These are phyloP conservation scores for Siniperca undulata DNA, from an alignment of 2,797 vertebrate species.

Conservation along the genomic window DNA sequence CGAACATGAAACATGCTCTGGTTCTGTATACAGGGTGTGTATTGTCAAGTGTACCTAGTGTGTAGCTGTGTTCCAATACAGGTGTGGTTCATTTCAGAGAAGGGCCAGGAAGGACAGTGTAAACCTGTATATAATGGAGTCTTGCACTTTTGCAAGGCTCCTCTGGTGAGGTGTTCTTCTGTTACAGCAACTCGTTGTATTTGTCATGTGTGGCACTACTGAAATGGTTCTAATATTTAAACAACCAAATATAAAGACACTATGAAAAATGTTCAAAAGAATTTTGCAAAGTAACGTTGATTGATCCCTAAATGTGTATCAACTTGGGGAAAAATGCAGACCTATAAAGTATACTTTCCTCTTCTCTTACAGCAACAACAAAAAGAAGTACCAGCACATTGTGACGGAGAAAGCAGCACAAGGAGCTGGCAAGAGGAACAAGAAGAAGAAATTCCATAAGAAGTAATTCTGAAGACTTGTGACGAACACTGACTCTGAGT, in stretches of 20 bases:
- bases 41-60: not conserved
- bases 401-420: constrained; percentile 91
- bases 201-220: not conserved
- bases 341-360: not conserved
- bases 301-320: not conserved
- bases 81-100: too few relatives aligned
- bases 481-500: not conserved
- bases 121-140: too few relatives aligned
- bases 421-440: constrained; percentile 90
- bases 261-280: not conserved
- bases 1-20: not conserved
- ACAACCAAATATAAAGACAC: too few relatives aligned
- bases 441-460: constrained; percentile 91
- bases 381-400: constrained; percentile 94
- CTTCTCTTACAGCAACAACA: constrained; percentile 89
- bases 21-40: not conserved
- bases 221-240: not conserved
- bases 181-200: too few relatives aligned
- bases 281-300: not conserved
- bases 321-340: not conserved
- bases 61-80: not conserved
- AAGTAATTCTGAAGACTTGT: constrained; percentile 62
- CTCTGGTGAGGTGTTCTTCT: too few relatives aligned
- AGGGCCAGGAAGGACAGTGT: too few relatives aligned
- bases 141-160: too few relatives aligned